Base-by-base conservation (phyloP, 2,888 invertebrate species). In the Pristionchus arcanus region DNA sequence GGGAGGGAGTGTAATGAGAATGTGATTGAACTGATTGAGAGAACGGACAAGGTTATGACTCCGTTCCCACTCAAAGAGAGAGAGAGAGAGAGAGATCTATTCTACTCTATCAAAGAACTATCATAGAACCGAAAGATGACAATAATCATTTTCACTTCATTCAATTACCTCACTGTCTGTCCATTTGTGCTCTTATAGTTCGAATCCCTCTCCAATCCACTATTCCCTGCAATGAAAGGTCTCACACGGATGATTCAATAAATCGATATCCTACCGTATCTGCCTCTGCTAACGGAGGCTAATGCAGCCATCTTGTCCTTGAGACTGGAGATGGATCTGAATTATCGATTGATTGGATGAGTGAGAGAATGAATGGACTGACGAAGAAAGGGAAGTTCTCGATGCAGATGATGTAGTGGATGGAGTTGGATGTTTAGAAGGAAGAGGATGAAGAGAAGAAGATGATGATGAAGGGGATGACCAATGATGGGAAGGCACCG, bases 301-400 rank as follows among this genome's bases (percentile, higher is more conserved):
- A 81, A 25, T 81, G 81, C 81, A n/a, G 81, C 81, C 81, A 81
- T 81, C 34, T 53, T 81, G n/a, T 42, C 49, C 42, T 81, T 81
- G 28, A 53, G 53, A 49, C 81, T 81, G 21, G 71, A 74, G 71
- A 74, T 74, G 19, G 71, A 74, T 19, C 71, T 74, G 34, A 21
- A 49, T 49, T 81, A 81, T 81, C 53, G 81, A 81, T 81, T 49
- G 34, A n/a, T 81, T 81, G 13, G 28, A 77, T 34, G 34, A 25
- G 2, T 5, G 3, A 49, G 42, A 49, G 42, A 25, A 21, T 63
- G 19, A 25, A 13, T 25, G 13, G 1, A 74, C 71, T 74, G 19
- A 74, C 71, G 71, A 74, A 34, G 71, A 74, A 37, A 74, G 71
- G 37, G 71, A 74, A 37, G 31, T 74, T 34, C 19, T 37, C 19